These are phyloP conservation scores for Brachypalpus laphriformis DNA, from an alignment of 2,888 invertebrate genomes.

Conservation along the genomic window DNA sequence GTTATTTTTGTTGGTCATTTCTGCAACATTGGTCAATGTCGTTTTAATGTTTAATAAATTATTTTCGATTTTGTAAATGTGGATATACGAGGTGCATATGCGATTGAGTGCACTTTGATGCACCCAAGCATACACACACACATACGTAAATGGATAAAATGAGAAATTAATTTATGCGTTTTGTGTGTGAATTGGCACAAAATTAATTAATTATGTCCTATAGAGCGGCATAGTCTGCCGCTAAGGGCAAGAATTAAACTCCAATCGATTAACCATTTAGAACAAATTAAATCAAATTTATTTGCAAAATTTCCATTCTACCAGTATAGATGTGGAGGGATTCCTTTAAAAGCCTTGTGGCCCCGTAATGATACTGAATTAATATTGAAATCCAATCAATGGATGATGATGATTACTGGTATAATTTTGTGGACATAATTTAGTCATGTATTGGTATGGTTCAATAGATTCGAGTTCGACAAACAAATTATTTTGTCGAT, in stretches of 20 bases:
- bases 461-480: constrained; percentile 5
- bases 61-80: constrained; percentile 38
- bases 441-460: background rate
- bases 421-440: constrained; percentile 50
- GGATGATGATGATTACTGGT: constrained; percentile 16
- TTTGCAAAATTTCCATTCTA: background rate
- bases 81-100: background rate
- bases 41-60: constrained; percentile 61
- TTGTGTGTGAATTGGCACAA: constrained; percentile 57
- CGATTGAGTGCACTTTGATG: constrained; percentile 54
- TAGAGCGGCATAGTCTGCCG: background rate
- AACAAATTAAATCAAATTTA: constrained; percentile 51
- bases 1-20: background rate
- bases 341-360: constrained; percentile 10
- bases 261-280: constrained; percentile 46
- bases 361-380: constrained; percentile 11
- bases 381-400: constrained; percentile 65
- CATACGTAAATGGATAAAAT: constrained; percentile 1
- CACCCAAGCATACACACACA: background rate
- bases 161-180: constrained; percentile 61
- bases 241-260: constrained; percentile 28
- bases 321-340: too few species aligned
- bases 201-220: constrained; percentile 54
- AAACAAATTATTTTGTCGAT: background rate
- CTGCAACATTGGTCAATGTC: constrained; percentile 20